phyloP scores from a whole-genome alignment of 2,888 invertebrate genomes.

The Sepiola atlantica region DNA sequence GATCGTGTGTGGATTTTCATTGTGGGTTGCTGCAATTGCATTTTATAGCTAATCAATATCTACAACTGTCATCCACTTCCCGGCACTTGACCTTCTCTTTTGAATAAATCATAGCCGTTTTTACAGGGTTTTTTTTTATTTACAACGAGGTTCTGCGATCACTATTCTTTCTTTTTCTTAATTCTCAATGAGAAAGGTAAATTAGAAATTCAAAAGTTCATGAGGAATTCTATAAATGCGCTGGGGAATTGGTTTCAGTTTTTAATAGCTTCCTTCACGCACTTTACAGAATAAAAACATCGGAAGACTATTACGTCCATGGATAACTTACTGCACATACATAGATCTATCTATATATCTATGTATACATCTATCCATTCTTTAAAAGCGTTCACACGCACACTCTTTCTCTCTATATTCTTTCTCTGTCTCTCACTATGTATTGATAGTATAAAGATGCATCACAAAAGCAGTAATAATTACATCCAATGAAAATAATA shows the following conservation, averaged over 20 bases:
- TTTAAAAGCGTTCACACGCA: too few relatives aligned
- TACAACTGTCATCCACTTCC: neutral
- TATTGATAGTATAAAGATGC: too few relatives aligned
- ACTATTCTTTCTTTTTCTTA: neutral
- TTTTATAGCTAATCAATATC: neutral
- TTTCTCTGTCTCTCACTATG: too few relatives aligned
- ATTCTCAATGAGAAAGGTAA: neutral
- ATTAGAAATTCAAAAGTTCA: neutral
- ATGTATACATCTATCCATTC: neutral
- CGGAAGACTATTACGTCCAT: rapidly evolving
- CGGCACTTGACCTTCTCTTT: neutral
- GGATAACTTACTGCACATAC: neutral
- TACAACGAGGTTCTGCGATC: neutral
- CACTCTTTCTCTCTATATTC: too few relatives aligned
- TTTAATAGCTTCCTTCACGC: neutral
- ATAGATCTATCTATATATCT: neutral
- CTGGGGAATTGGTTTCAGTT: neutral
- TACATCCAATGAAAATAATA: too few relatives aligned
- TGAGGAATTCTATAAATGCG: neutral
- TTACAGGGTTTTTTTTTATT: neutral
- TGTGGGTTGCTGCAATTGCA: neutral
- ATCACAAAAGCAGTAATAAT: too few relatives aligned
- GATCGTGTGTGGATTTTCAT: neutral
- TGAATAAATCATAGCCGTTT: neutral
- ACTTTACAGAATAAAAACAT: neutral